Conservation (phyloP, 2,888 invertebrate species). For the Pardosa pseudoannulata region DNA sequence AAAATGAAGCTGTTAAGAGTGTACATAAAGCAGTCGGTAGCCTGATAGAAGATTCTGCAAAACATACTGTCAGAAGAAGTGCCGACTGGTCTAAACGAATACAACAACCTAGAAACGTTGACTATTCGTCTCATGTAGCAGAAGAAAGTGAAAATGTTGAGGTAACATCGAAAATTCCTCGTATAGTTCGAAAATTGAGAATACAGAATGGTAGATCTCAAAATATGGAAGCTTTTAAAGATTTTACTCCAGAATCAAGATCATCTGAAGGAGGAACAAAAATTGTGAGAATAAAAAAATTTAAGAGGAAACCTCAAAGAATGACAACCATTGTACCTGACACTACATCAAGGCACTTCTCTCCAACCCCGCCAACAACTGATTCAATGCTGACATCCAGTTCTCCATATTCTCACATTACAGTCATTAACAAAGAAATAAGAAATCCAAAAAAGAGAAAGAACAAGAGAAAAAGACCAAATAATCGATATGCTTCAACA, state of each 20-base stretch:
- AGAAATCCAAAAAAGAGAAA: constrained; percentile 43
- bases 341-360: too few species aligned
- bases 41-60: neutral
- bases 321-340: neutral
- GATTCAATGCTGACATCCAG: neutral
- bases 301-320: constrained; percentile 3
- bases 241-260: neutral
- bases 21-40: too few species aligned
- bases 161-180: neutral
- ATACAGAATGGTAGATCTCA: neutral
- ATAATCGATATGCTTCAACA: constrained; percentile 11
- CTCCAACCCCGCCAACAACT: neutral
- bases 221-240: neutral
- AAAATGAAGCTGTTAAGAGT: too few species aligned
- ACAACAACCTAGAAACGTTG: neutral
- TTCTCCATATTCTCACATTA: constrained; percentile 40
- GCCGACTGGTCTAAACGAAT: neutral
- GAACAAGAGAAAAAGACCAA: constrained; percentile 22
- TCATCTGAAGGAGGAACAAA: constrained; percentile 7
- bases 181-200: neutral
- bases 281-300: constrained; percentile 39
- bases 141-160: neutral
- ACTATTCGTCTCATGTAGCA: neutral
- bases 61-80: neutral
- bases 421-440: constrained; percentile 50